Evolutionary conservation across 2,888 invertebrate species (phyloP), one percentile per base, ranked within the genome.

Genomic region (Ypsolopha scabrella): DNA sequence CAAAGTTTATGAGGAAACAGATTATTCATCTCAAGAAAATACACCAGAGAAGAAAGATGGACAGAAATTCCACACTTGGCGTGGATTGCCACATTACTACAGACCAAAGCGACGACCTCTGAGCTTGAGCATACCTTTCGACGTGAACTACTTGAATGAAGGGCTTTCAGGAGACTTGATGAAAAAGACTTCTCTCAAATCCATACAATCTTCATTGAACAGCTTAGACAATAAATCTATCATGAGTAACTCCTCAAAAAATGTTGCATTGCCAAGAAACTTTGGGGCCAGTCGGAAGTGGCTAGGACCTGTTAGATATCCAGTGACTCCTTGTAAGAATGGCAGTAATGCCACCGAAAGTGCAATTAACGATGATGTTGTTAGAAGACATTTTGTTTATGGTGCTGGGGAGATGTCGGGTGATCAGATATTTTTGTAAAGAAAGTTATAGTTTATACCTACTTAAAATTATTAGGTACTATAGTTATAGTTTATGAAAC

Each of bases 351-450:
- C 61, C 52, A 61, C 65, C 52, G 68, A 67, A 37, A 68, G 74
- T 73, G 77, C 74, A 73, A 75, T 77, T 41, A 71, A 75, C 47
- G 75, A 74, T 53, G 78, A 78, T 66, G 70, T 82, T 50, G 70
- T 78, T 33, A 73, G 73, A 56, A 75, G 74, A 70, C 83, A 83
- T 70, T 81, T 88, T 56, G 68, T 85, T 24, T 87, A 86, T 61
- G 86, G 86, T 66, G 80, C 77, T 67, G 80, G 82, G 60, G 81
- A 83, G 60, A 89, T 89, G 1, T 90, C 90, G 64, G 90, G 90
- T 63, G 90, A 90, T 68, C 90, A 90, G 72, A 89, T 90, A 73
- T 90, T 90, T 85, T 89, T 90, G 72, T 90, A 77, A 38, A 2
- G 14, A 37, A 14, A 24, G 33, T 13, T 37, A n/a, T 33, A 36